Percentiles rank a stretch among this genome's conserved stretches.
phyloP scores from a whole-genome alignment of 2,888 invertebrate species.

The Dexiosoma caninum region DNA sequence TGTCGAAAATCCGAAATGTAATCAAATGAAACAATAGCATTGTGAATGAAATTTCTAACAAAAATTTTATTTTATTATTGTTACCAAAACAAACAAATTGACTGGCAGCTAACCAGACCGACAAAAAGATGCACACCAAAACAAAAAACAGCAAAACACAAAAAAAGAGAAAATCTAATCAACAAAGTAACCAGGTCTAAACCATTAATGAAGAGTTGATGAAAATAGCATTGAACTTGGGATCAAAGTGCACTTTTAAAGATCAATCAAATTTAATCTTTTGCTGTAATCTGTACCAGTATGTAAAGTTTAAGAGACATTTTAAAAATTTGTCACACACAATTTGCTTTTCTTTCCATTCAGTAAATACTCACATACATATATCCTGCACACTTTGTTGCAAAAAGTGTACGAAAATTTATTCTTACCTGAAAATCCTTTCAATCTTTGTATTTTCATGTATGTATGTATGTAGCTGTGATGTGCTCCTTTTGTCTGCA shows the following conservation, averaged over 20 bases:
- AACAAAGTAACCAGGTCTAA: constrained; percentile 10
- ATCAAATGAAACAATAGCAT: constrained; percentile 47
- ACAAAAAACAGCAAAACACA: not conserved
- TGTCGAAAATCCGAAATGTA: constrained; percentile 56
- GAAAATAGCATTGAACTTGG: constrained; percentile 5
- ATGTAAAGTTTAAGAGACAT: not conserved
- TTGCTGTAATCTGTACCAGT: not conserved
- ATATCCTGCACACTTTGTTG: not conserved
- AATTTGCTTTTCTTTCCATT: not conserved
- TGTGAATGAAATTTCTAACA: constrained; percentile 38
- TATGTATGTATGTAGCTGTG: constrained; percentile 24
- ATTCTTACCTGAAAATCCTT: constrained; percentile 44
- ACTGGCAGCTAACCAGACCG: constrained; percentile 15
- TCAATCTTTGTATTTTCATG: constrained; percentile 16
- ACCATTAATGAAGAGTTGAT: not conserved
- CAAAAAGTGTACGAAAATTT: not conserved
- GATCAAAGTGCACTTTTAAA: constrained; percentile 29
- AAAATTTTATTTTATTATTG: constrained; percentile 44
- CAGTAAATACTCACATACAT: no score
- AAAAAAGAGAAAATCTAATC: not conserved
- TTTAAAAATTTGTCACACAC: constrained; percentile 42
- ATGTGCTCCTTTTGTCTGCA: not conserved
- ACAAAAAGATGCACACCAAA: not conserved
- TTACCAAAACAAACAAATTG: constrained; percentile 38
- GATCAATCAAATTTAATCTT: constrained; percentile 50